phyloP scores from a whole-genome alignment of 2,888 invertebrate species.

The Entomobrya proxima region DNA sequence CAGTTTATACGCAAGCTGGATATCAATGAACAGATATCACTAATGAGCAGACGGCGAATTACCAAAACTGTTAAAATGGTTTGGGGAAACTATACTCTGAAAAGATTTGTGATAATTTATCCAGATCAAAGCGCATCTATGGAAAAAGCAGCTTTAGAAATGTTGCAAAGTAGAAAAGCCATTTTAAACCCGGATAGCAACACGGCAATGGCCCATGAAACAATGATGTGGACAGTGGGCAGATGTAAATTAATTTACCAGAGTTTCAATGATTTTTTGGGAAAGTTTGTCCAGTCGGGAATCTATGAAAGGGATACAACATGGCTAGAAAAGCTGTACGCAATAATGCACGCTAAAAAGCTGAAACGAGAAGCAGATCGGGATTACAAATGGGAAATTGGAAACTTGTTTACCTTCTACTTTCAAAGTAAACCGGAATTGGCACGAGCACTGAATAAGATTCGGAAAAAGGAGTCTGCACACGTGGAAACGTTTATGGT shows the following conservation, averaged over 20 bases:
- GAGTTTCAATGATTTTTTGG: neutral
- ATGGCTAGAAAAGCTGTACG: neutral
- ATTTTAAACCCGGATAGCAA: neutral
- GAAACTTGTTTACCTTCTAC: neutral
- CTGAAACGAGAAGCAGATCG: no score
- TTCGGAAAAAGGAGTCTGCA: neutral
- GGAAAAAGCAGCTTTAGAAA: neutral
- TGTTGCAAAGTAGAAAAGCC: neutral
- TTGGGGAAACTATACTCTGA: no score
- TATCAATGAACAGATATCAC: no score
- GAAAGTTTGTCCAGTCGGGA: neutral
- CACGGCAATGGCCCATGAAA: neutral
- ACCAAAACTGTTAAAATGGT: no score
- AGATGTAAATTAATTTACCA: neutral
- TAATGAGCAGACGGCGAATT: no score
- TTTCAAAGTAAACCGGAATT: neutral
- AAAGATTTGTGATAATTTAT: neutral
- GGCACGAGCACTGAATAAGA: no score
- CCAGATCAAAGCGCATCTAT: neutral
- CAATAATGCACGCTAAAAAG: no score
- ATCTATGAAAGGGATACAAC: neutral
- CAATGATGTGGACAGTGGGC: neutral
- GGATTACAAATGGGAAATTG: no score
- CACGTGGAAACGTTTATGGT: neutral
- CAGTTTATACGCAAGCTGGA: no score